Conservation (phyloP, 2,888 invertebrate species). For the Panopea generosa region DNA sequence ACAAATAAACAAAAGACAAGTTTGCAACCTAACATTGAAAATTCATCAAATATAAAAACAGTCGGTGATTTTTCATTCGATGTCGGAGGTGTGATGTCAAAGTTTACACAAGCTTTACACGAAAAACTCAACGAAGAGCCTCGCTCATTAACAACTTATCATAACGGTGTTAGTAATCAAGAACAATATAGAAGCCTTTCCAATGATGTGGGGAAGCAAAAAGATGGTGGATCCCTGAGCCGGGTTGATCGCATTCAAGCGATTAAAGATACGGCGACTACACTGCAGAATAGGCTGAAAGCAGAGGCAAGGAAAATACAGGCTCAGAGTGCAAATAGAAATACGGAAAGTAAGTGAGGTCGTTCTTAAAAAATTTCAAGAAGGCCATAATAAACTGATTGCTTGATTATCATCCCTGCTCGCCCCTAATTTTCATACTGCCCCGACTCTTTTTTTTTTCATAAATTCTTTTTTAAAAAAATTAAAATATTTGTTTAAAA, state of each 20-base stretch:
- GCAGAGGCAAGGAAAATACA: slow-evolving; percentile 69
- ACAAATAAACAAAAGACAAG: slow-evolving; percentile 27
- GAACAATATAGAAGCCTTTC: slow-evolving; percentile 37
- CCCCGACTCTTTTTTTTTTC: no score
- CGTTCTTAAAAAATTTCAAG: slow-evolving; percentile 10
- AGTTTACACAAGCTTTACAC: slow-evolving; percentile 74
- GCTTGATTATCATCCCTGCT: no score
- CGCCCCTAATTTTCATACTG: no score
- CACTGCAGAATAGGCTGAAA: slow-evolving; percentile 74
- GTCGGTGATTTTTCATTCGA: slow-evolving; percentile 69
- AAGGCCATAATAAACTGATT: no score
- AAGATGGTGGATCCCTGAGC: slow-evolving; percentile 51
- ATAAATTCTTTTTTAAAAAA: no score
- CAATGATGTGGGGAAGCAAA: slow-evolving; percentile 23
- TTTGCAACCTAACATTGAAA: not conserved
- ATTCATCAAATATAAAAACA: slow-evolving; percentile 57
- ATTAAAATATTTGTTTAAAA: no score
- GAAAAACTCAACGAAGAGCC: slow-evolving; percentile 64
- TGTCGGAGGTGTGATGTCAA: slow-evolving; percentile 69
- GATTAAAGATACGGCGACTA: slow-evolving; percentile 76
- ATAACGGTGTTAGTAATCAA: slow-evolving; percentile 26
- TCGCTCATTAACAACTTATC: slow-evolving; percentile 18
- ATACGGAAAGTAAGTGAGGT: slow-evolving; percentile 58
- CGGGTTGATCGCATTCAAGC: slow-evolving; percentile 76
- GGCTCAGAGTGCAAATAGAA: slow-evolving; percentile 48